Evolutionary conservation across 2,888 invertebrate genomes (phyloP), one percentile per base, ranked within the genome.

Genomic region (Diaperis boleti): DNA sequence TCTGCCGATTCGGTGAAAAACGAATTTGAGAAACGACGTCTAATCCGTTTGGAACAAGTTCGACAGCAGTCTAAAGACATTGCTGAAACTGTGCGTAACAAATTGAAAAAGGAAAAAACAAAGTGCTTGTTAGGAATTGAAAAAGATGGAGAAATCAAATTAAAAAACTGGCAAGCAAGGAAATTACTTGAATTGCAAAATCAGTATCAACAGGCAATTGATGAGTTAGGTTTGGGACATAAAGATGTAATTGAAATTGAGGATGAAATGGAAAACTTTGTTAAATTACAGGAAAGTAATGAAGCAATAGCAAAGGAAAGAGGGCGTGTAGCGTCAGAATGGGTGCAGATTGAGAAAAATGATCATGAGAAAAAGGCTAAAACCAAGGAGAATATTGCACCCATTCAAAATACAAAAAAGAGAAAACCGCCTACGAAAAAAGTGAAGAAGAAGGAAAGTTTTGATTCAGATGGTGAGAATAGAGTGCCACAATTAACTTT

Each of bases 21-120:
- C 75, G 85, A 85, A 70, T 85, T 85, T 67, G 83, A 85, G 59
- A 84, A 84, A 69, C 83, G 87, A 59, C 82, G 87, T 49, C 82
- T 85, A 68, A 83, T 87, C 75, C 84, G 89, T 67, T 75, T 88
- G 59, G 83, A 87, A 73, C 88, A 89, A 83, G 89, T 88, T 76
- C 83, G 89, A 15, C 85, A 87, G 67, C 86, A 88, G 71, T 87
- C 88, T 0, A 88, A 85, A 71, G 84, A 85, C 67, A 81, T 88
- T 66, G 87, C 89, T 0, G 83, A 83, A 35, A 77, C 80, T 66
- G 75, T 87, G 60, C 79, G 88, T 0, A 82, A 86, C 59, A 83
- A 85, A 68, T 85, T 86, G 0, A 83, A 83, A 29, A 81, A 79
- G 29, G 85, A 85, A 65, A 83, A 85, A 63, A 78, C 80, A 41